Evolutionary conservation across 2,113 vertebrate species (phyloP).

Genomic region (Pithys albifrons): DNA sequence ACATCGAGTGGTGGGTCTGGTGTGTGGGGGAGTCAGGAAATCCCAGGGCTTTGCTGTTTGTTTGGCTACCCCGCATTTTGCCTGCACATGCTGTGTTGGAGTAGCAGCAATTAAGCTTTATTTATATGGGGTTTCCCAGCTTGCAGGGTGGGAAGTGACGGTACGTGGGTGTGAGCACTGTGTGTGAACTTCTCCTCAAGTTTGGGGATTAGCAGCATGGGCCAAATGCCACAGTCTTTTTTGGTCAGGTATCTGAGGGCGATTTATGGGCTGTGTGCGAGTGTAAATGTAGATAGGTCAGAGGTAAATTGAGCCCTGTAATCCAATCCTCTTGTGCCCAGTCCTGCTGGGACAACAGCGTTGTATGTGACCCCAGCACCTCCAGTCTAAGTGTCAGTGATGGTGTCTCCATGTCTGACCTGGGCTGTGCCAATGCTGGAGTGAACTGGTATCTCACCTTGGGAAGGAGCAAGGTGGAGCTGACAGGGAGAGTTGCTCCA

Average conservation of each 20-base stretch:
- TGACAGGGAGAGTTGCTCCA: background rate
- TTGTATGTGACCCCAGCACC: background rate
- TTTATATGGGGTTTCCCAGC: slow-evolving; percentile 53
- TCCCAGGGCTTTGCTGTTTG: slow-evolving; percentile 21
- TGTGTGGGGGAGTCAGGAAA: background rate
- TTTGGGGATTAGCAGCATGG: slow-evolving; percentile 32
- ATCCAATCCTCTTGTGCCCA: background rate
- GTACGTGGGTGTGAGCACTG: background rate
- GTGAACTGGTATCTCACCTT: accelerated
- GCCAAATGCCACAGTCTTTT: slow-evolving; percentile 34
- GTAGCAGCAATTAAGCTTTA: slow-evolving; percentile 45
- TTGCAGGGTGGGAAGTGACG: background rate
- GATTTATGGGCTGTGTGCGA: background rate
- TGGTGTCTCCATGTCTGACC: accelerated
- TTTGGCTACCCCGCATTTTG: background rate
- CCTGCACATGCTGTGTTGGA: background rate
- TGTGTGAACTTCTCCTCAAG: slow-evolving; percentile 21
- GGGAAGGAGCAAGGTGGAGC: background rate
- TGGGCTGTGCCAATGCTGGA: background rate
- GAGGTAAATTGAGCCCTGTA: slow-evolving; percentile 4
- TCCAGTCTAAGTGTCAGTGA: background rate
- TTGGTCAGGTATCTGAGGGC: slow-evolving; percentile 37
- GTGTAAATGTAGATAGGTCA: slow-evolving; percentile 18
- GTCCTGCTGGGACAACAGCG: accelerated
- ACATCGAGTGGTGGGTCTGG: background rate